Percentiles rank a stretch among this genome's conserved stretches.
These are phyloP conservation scores for Pandemis cinnamomeana DNA, from an alignment of 2,888 invertebrate species.

Conservation along the genomic window DNA sequence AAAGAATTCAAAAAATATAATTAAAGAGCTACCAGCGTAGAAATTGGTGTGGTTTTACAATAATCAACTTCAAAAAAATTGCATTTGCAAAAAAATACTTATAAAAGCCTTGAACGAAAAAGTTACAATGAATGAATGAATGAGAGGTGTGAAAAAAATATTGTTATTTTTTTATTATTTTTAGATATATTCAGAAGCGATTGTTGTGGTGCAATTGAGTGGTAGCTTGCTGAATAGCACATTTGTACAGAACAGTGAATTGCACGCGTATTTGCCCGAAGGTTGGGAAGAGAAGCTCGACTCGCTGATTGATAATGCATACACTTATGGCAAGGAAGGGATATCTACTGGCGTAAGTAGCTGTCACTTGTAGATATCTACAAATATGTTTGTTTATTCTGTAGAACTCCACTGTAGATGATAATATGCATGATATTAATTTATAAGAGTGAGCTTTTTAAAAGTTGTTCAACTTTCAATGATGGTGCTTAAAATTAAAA, in stretches of 20 bases:
- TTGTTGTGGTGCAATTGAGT: conserved; percentile 94
- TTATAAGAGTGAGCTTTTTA: background rate
- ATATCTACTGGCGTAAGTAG: conserved; percentile 91
- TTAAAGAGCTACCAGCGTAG: no score
- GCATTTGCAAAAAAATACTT: no score
- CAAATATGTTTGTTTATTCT: no score
- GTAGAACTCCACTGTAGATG: no score
- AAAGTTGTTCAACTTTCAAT: no score
- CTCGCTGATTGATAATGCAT: conserved; percentile 96
- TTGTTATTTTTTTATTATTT: background rate
- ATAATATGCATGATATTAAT: background rate
- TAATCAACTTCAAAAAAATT: no score
- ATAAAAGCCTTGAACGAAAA: no score
- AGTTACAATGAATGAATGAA: no score
- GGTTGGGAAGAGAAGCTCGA: conserved; percentile 94
- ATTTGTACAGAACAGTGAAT: conserved; percentile 94
- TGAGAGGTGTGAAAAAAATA: no score
- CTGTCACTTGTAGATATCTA: background rate
- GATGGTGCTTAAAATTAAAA: background rate
- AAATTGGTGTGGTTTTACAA: no score
- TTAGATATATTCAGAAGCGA: conserved; percentile 96
- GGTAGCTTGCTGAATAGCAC: conserved; percentile 95
- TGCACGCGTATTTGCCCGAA: conserved; percentile 92
- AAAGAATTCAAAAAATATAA: no score
- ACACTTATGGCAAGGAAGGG: conserved; percentile 95